These are phyloP conservation scores for Hyposoter didymator DNA, from an alignment of 2,888 invertebrate genomes.

Conservation along the genomic window DNA sequence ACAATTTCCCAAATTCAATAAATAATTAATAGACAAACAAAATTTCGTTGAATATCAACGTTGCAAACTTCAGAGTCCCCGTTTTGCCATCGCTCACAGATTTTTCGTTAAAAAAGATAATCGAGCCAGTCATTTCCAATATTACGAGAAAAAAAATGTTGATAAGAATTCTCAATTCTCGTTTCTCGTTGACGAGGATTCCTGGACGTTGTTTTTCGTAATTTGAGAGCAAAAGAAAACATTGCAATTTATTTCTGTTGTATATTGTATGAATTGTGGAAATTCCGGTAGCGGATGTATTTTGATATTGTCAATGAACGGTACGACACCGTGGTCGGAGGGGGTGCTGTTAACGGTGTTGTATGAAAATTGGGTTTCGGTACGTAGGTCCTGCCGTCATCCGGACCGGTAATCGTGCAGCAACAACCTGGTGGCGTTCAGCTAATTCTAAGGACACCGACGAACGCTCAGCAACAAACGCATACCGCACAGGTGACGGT, in stretches of 20 bases:
- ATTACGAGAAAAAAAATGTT: too few relatives aligned
- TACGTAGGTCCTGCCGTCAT: constrained; percentile 83
- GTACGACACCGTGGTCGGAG: constrained; percentile 45
- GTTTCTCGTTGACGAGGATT: not conserved
- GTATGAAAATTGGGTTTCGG: constrained; percentile 79
- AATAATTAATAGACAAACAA: too few relatives aligned
- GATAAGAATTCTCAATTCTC: not conserved
- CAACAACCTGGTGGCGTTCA: constrained; percentile 90
- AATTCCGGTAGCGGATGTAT: constrained; percentile 20
- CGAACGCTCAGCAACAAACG: constrained; percentile 84
- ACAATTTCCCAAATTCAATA: too few relatives aligned
- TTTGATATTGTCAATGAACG: constrained; percentile 19
- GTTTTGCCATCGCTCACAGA: too few relatives aligned
- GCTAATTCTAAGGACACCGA: constrained; percentile 89
- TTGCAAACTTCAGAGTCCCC: too few relatives aligned
- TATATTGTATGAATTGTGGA: not conserved
- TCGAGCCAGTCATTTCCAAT: too few relatives aligned
- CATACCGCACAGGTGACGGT: constrained; percentile 84
- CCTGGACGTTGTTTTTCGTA: not conserved
- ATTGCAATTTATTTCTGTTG: not conserved
- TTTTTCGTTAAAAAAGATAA: too few relatives aligned
- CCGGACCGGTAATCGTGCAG: constrained; percentile 87
- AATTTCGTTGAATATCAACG: too few relatives aligned
- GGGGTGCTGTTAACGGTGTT: constrained; percentile 72
- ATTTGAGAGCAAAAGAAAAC: not conserved